Evolutionary conservation across 2,888 invertebrate species (phyloP), one percentile per base, ranked within the genome.

Genomic region (Ornithoptera priamus): DNA sequence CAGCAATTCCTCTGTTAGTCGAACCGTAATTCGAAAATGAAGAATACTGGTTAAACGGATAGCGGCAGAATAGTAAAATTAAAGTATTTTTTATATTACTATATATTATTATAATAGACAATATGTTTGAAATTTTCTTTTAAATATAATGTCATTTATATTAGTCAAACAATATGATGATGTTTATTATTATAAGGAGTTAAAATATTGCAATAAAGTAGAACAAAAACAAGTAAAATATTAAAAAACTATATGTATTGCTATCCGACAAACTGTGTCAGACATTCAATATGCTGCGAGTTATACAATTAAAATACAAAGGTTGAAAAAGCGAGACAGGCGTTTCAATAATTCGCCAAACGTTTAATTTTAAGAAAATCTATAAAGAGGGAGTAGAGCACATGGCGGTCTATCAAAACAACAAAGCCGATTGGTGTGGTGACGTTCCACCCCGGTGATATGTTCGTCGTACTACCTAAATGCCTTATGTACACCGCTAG

Each of bases 401-500:
- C 89, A 87, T 90, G 90, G 87, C 89, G 89, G 88, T 90, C 89
- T 92, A 92, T 89, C 86, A 86, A 92, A 91, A 92, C 90, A 92
- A 92, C 90, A 91, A 91, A 92, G 91, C 89, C 89, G 92, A 92
- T 92, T 91, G 92, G 92, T 88, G 81, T 80, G 82, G 91, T 92
- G 92, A 92, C 92, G 92, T 90, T 89, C 89, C 88, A 90, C 92
- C 92, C 92, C 92, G 91, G 89, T 90, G 90, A 92, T 92, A 91
- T 92, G 88, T 90, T 91, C 90, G 90, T 87, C 90, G 89, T 92
- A 92, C 89, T 91, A 92, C 91, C 92, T 92, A 92, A 92, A 92
- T 92, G 92, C 92, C 92, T 92, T 92, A 92, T 92, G 92, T 92
- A 92, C 91, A 89, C 88, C 85, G 89, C 91, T 91, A 92, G 92